A percentile compares a stretch with the other conserved stretches of the same genome.
Evolutionary conservation across 2,113 vertebrate species (phyloP).

Genomic region (Nansenia antarctica): DNA sequence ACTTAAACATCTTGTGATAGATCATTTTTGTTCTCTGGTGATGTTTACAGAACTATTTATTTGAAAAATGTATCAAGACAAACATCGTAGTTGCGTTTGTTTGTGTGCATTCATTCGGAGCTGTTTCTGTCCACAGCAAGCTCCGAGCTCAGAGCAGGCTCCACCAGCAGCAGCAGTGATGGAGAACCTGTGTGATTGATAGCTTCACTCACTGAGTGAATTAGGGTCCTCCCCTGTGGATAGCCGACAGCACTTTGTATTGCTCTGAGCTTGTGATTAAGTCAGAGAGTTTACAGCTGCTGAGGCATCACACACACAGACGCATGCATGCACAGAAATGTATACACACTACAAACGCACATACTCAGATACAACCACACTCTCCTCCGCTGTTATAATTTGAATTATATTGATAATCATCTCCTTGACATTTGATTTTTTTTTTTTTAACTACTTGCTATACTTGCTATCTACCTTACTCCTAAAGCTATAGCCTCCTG

Average conservation of each 20-base stretch:
- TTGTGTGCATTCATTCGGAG: conserved; percentile 53
- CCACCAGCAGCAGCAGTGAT: conserved; percentile 58
- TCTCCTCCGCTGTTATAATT: conserved; percentile 33
- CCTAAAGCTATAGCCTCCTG: too few relatives aligned
- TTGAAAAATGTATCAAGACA: conserved; percentile 37
- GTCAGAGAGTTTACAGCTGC: conserved; percentile 56
- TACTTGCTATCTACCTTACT: background rate
- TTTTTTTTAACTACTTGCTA: too few relatives aligned
- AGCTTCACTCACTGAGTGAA: conserved; percentile 72
- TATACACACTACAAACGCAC: background rate
- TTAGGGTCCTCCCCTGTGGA: conserved; percentile 68
- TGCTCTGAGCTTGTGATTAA: conserved; percentile 68
- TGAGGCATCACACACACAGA: conserved; percentile 49
- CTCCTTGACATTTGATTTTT: too few relatives aligned
- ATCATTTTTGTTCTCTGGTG: too few relatives aligned
- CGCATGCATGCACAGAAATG: conserved; percentile 5
- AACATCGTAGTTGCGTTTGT: conserved; percentile 56
- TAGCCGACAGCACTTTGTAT: conserved; percentile 72
- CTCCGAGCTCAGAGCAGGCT: conserved; percentile 48
- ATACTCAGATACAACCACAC: conserved; percentile 10
- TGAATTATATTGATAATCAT: too few relatives aligned
- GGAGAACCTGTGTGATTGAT: conserved; percentile 72
- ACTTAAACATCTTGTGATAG: background rate
- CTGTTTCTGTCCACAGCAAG: conserved; percentile 26
- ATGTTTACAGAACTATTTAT: background rate